Evolutionary conservation across 2,113 vertebrate species (phyloP).

Genomic region (Lagenorhynchus albirostris): DNA sequence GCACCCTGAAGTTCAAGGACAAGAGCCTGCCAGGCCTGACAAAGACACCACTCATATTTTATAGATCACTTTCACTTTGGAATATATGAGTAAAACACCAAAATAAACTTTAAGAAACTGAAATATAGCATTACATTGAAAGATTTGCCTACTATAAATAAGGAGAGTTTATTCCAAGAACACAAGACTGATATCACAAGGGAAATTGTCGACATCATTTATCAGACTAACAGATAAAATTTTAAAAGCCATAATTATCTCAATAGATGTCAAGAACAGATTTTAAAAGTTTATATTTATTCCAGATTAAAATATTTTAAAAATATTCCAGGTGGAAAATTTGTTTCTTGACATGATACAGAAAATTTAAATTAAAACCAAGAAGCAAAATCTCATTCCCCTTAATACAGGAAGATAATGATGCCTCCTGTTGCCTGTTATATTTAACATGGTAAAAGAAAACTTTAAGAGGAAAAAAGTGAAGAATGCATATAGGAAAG

Average conservation of each 20-base stretch:
- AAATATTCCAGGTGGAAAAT: not conserved
- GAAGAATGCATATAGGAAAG: not conserved
- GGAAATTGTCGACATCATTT: not conserved
- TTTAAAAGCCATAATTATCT: not conserved
- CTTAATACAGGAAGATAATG: conserved; percentile 13
- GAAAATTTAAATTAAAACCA: conserved; percentile 34
- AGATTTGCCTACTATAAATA: not conserved
- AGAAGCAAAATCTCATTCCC: conserved; percentile 9
- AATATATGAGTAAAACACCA: not conserved
- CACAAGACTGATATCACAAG: not conserved
- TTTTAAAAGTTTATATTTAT: not conserved
- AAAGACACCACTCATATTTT: not conserved
- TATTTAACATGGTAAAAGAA: conserved; percentile 22
- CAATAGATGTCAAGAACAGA: not conserved
- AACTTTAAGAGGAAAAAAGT: conserved; percentile 11
- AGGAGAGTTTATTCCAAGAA: conserved; percentile 1
- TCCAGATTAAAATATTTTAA: not conserved
- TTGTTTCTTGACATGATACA: conserved; percentile 12
- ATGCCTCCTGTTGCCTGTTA: not conserved
- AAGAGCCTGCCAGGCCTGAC: not conserved
- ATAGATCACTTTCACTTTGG: not conserved
- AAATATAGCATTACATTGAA: conserved; percentile 5
- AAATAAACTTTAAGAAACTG: conserved; percentile 21
- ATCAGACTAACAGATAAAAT: not conserved
- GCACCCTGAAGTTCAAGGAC: not conserved